phyloP scores from a whole-genome alignment of 2,888 invertebrate species.

The Nemotelus pantherinus region DNA sequence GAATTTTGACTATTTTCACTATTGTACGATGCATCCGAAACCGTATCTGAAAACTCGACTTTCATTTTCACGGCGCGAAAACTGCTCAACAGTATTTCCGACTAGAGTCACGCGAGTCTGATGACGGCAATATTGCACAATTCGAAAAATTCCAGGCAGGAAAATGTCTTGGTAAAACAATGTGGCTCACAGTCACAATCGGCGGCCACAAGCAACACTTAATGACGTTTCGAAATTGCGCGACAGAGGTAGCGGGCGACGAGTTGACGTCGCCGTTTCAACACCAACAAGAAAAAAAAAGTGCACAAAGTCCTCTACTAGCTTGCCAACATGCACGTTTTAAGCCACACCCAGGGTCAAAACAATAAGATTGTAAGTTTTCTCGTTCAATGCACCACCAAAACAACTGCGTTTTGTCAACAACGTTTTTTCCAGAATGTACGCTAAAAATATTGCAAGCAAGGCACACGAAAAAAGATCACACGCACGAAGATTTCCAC shows the following conservation, averaged over 20 bases:
- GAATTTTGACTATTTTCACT: slow-evolving; percentile 50
- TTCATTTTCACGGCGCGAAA: slow-evolving; percentile 43
- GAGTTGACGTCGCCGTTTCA: slow-evolving; percentile 19
- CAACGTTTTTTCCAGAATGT: background rate
- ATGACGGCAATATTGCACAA: background rate
- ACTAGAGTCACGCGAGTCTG: slow-evolving; percentile 30
- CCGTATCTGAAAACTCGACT: slow-evolving; percentile 45
- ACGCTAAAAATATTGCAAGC: background rate
- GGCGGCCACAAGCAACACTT: background rate
- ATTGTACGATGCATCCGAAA: slow-evolving; percentile 46
- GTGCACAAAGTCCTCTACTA: background rate
- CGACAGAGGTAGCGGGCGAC: background rate
- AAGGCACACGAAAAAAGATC: slow-evolving; percentile 23
- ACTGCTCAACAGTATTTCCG: background rate
- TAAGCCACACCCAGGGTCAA: slow-evolving; percentile 47
- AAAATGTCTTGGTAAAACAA: slow-evolving; percentile 15
- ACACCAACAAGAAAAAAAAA: too few species aligned
- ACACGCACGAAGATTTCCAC: slow-evolving; percentile 23
- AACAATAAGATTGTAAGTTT: background rate
- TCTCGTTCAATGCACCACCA: background rate
- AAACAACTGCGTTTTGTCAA: background rate
- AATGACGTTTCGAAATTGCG: slow-evolving; percentile 21
- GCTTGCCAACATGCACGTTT: slow-evolving; percentile 17
- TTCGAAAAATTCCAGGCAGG: background rate
- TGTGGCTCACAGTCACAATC: background rate